Evolutionary conservation across 2,888 invertebrate genomes (phyloP).

Genomic region (Campopleginae sp.): DNA sequence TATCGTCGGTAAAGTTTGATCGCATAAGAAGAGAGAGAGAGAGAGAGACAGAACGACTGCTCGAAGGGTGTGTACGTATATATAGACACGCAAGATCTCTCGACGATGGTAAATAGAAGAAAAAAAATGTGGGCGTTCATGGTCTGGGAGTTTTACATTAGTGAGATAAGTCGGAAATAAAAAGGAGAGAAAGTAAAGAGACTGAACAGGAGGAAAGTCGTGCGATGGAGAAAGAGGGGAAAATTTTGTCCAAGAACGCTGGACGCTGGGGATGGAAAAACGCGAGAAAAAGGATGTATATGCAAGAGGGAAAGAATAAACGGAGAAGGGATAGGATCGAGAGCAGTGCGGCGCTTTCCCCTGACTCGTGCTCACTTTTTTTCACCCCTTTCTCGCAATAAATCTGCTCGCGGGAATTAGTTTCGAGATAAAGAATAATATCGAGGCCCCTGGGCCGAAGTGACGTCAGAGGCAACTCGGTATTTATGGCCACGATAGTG

Average conservation of each 20-base stretch:
- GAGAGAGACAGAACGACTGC: constrained; percentile 62
- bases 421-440: constrained; percentile 85
- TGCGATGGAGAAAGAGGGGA: neutral
- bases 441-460: constrained; percentile 81
- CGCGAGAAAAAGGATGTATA: constrained; percentile 43
- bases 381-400: constrained; percentile 83
- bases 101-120: constrained; percentile 48
- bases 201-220: constrained; percentile 12
- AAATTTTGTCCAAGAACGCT: constrained; percentile 20
- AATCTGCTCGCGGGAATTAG: constrained; percentile 84
- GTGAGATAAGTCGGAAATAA: constrained; percentile 78
- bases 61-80: constrained; percentile 1
- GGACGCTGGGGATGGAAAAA: constrained; percentile 47
- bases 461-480: constrained; percentile 82
- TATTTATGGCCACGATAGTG: constrained; percentile 84
- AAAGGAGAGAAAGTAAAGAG: constrained; percentile 34
- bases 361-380: constrained; percentile 66
- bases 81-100: constrained; percentile 25
- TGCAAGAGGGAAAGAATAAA: constrained; percentile 37
- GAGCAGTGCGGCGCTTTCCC: constrained; percentile 53
- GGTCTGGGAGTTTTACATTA: constrained; percentile 80
- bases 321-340: constrained; percentile 47
- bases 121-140: constrained; percentile 43
- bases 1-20: constrained; percentile 69
- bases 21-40: constrained; percentile 43